These are phyloP conservation scores for Trypoxylus dichotomus DNA, from an alignment of 1,140 invertebrate species.

Conservation along the genomic window DNA sequence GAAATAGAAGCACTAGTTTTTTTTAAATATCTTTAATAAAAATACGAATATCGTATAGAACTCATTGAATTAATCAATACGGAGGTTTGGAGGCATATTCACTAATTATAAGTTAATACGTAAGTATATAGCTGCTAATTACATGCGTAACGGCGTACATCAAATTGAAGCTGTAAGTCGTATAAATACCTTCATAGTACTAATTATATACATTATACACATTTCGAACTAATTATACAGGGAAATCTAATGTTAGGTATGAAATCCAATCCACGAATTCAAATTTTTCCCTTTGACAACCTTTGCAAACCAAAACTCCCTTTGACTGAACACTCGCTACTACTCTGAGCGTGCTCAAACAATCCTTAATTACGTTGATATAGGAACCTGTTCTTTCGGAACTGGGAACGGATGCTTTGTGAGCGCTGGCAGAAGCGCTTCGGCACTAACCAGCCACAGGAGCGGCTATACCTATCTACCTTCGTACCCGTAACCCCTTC, in stretches of 20 bases:
- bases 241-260: not conserved
- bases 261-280: not conserved
- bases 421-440: not conserved
- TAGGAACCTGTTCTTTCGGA: slow-evolving; percentile 2
- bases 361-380: slow-evolving; percentile 3
- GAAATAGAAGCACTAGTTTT: too few species aligned
- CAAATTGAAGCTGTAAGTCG: too few species aligned
- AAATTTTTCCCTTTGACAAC: not conserved
- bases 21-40: too few species aligned
- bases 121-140: too few species aligned
- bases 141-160: too few species aligned
- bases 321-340: not conserved
- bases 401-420: not conserved
- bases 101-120: too few species aligned
- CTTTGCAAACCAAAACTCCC: not conserved
- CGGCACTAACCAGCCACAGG: not conserved
- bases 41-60: too few species aligned
- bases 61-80: too few species aligned
- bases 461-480: not conserved
- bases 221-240: not conserved
- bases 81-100: too few species aligned
- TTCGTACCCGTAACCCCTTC: not conserved
- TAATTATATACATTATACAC: not conserved
- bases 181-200: not conserved
- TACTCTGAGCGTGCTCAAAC: not conserved